Evolutionary conservation across 35 echinoderm and acorn worm species (phyloP).

Genomic region (Ophiothrix spiculata): DNA sequence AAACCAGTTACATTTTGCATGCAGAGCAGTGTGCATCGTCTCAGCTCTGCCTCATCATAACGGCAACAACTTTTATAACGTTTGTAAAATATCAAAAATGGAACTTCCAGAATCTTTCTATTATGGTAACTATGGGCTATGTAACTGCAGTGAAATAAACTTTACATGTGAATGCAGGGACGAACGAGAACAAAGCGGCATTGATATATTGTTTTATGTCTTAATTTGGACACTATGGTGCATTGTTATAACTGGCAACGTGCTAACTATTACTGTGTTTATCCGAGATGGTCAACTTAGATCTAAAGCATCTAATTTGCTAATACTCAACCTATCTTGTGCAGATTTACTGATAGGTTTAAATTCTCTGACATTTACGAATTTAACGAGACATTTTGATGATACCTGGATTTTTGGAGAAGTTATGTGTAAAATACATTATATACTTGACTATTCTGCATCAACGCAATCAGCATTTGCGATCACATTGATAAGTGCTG

Average conservation of each 20-base stretch:
- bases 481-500: slow-evolving; percentile 27
- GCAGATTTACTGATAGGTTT: slow-evolving; percentile 31
- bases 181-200: background rate
- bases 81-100: background rate
- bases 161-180: background rate
- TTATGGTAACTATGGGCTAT: background rate
- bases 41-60: background rate
- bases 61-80: background rate
- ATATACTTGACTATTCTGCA: slow-evolving; percentile 26
- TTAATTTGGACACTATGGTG: slow-evolving; percentile 16
- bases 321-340: slow-evolving; percentile 28
- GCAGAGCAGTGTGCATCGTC: too few relatives aligned
- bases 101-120: background rate
- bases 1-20: too few relatives aligned
- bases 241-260: slow-evolving; percentile 17
- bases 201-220: slow-evolving; percentile 15
- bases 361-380: slow-evolving; percentile 22
- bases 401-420: slow-evolving; percentile 21
- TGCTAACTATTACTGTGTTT: slow-evolving; percentile 10
- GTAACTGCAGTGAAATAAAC: background rate
- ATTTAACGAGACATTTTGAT: background rate
- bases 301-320: slow-evolving; percentile 21
- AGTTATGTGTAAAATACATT: slow-evolving; percentile 18
- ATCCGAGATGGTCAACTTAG: slow-evolving; percentile 8
- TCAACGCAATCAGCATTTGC: slow-evolving; percentile 29